Base-by-base conservation (phyloP, 2,797 vertebrate genomes). In the Sebastes goodei region DNA sequence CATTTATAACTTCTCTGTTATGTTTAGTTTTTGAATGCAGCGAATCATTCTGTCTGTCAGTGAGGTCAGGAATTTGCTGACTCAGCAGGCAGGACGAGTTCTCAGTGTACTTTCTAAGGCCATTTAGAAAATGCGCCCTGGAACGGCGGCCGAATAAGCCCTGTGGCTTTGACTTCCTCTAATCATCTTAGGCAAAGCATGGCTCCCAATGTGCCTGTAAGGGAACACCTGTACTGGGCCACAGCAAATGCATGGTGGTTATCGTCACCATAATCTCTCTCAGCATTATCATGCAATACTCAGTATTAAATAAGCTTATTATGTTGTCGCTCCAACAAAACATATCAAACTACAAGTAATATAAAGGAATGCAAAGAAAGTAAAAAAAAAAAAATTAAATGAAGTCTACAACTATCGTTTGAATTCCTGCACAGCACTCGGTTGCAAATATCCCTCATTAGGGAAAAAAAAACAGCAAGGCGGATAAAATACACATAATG, bases 161-260 rank as follows among this genome's bases (percentile, higher is more conserved):
- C 71, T 12, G 20, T 84, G 92, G 93, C 94, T 95, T 94, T 95
- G 92, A 93, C 94, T 93, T 90, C 77, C 74, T 86, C 86, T 96
- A 96, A 96, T 96, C 94, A 92, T 86, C 94, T 96, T 95, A 96
- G 81, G 86, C 82, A 89, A 93, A 91, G 90, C 95, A 91, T 95
- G 95, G 85, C 88, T 90, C 61, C 82, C 91, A 94, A 93, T 94
- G 92, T 94, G 93, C 89, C 83, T 86, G 71, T 63, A 75, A 82
- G 71, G 49, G 91, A 88, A 89, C 92, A 93, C 89, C 83, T 92
- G 88, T 81, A 61, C 88, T 29, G 35, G 42, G 62, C 57, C 25
- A 46, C 59, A 83, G 80, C 25, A 49, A 70, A 71, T 57, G 53
- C 60, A 65, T 74, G 67, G 64, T 75, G 35, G 74, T 25, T 80